Base-by-base conservation (phyloP, 2,888 invertebrate species). In the Nebria brevicollis region DNA sequence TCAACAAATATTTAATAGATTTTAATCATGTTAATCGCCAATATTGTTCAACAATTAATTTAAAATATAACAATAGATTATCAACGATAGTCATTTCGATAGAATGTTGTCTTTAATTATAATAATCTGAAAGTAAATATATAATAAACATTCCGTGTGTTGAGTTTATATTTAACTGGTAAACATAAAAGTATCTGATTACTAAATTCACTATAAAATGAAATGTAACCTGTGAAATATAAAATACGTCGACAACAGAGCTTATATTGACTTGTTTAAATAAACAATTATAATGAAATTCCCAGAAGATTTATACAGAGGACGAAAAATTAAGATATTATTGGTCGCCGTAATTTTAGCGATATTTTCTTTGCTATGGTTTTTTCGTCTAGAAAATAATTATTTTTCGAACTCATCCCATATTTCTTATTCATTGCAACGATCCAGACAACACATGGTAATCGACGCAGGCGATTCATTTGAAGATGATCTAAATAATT, bases 401-500 rank as follows among this genome's bases (percentile, higher is more conserved):
- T 34, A 34, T 72, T 72, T 64, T 72, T 20, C 72, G 10, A 73
- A 64, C 41, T 75, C 66, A 41, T 68, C 75, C 13, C 66, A 75
- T 75, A 66, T 72, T 73, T 20, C 78, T 5, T 73, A 73, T 43
- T 72, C 72, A 34, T 77, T 72, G n/a, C n/a, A 72, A 74, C 26
- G 43, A 13, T 65, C 79, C 73, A 79, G 42, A 66, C 43, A 66
- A 72, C 64, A 43, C 20, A 66, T 70, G 65, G 43, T 26, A 54
- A 15, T 20, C 41, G 75, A 74, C n/a, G 66, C 74, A n/a, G 43
- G 75, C 13, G 42, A 80, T 80, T 25, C 43, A 26, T 75, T 80
- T 20, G 80, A 80, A 68, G 54, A 70, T 43, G 75, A 80, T 34
- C 70, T 80, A 41, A 80, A 70, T 34, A 80, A 75, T 65, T 80